Evolutionary conservation across 2,797 vertebrate species (phyloP), one percentile per base, ranked within the genome.

Genomic region (Paramormyrops hopkinsi): DNA sequence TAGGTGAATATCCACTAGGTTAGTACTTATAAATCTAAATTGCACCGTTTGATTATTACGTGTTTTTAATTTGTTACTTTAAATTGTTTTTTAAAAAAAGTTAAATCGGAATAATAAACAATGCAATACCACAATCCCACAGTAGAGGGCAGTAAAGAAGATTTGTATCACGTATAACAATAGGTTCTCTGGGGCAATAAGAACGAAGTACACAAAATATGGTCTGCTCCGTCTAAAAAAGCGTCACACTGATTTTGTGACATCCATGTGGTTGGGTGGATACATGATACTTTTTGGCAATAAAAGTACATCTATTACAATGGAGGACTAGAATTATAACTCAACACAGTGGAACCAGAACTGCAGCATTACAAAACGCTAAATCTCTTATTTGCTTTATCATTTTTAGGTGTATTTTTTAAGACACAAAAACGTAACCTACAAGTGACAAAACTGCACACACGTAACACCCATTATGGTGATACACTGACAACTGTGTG

Each of bases 391-490:
- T 84, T 41, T 50, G 44, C 46, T 46, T 88, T 54, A 37, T 87
- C 14, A 54, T 56, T 85, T 85, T 83, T 83, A 17, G 33, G 69
- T 76, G 69, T 76, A 41, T 76, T 76, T 91, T 90, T 83, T 91
- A 88, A 53, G 65, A 17, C 86, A 92, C 90, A 88, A 93, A 84
- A 93, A 93, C 91, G 92, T 87, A 91, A 91, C 92, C 87, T 53
- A 88, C 89, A 44, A 88, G 59, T 91, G 89, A 92, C 85, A 91
- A 94, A 90, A 92, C 90, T 88, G 37, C 79, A 93, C 91, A 90
- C 84, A 94, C 88, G 91, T 89, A 92, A 93, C 92, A 92, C 89
- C 86, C 89, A 90, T 90, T 86, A 91, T 88, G 90, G 91, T 89
- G 90, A 92, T 37, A 91, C 83, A 84, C 33, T 51, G 41, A 88